A percentile compares a stretch with the other conserved stretches of the same genome.
phyloP scores from a whole-genome alignment of 2,888 invertebrate genomes.

The Trichopria drosophilae region DNA sequence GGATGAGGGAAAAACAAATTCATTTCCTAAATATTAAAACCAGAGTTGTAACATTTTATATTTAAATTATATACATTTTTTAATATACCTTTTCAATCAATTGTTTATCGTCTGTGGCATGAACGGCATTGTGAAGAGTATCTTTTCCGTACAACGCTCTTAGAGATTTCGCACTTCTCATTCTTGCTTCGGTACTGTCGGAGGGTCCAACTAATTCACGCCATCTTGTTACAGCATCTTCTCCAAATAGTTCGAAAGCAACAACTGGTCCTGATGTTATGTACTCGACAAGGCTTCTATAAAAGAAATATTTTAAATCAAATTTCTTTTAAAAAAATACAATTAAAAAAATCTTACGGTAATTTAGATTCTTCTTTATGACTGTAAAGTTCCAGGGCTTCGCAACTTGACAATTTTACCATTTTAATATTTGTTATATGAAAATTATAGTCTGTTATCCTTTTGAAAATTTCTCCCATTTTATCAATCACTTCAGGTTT shows the following conservation, averaged over 20 bases:
- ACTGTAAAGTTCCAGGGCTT: constrained; percentile 68
- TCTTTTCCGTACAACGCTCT: constrained; percentile 71
- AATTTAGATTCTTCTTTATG: constrained; percentile 64
- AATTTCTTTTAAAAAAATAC: constrained; percentile 36
- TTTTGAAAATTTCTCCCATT: constrained; percentile 74
- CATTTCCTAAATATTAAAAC: constrained; percentile 60
- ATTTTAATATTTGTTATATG: constrained; percentile 73
- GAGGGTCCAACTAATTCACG: constrained; percentile 65
- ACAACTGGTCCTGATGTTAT: constrained; percentile 71
- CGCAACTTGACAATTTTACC: constrained; percentile 67
- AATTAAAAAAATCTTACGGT: constrained; percentile 60
- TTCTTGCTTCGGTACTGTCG: constrained; percentile 66
- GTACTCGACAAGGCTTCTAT: constrained; percentile 64
- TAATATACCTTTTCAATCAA: constrained; percentile 59
- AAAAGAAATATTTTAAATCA: no score
- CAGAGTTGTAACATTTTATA: constrained; percentile 8
- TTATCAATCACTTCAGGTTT: constrained; percentile 73
- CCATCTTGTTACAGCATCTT: constrained; percentile 67
- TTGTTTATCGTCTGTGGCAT: constrained; percentile 66
- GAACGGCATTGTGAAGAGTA: constrained; percentile 69
- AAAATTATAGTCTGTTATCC: constrained; percentile 60
- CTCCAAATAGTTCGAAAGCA: constrained; percentile 75
- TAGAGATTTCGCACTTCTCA: constrained; percentile 63
- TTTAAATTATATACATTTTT: constrained; percentile 61
- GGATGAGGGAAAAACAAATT: constrained; percentile 67